Base-by-base conservation (phyloP, 2,797 vertebrate species). In the Spondyliosoma cantharus region DNA sequence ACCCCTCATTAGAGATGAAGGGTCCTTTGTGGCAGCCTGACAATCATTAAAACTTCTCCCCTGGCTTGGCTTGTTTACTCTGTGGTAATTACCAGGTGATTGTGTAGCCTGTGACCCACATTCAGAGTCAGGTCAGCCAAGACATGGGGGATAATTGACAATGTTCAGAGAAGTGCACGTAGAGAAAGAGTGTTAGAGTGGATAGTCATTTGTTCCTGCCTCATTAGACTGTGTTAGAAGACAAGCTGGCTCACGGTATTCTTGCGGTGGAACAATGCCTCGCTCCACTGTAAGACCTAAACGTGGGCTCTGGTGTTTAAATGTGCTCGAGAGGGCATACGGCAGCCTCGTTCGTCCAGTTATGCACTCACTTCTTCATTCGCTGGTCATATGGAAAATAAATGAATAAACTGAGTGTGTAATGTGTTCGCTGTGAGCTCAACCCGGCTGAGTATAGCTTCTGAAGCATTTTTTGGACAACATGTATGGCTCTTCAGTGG, bases 1-100 rank as follows among this genome's bases (percentile, higher is more conserved):
- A 92, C 92, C 91, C 83, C 94, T 95, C 94, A 95, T 95, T 95
- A 95, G 91, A 94, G 92, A 93, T 95, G 93, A 96, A 96, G 94
- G 90, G 91, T 89, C 89, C 92, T 92, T 95, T 95, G 95, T 96
- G 91, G 93, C 91, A 92, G 84, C 91, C 92, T 93, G 90, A 93
- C 92, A 92, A 92, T 96, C 95, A 95, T 95, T 95, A 95, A 94
- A 94, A 93, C 91, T 89, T 92, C 87, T 92, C 90, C 87, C 86
- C 90, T 93, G 86, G 87, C 81, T 86, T 91, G 92, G 91, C 89
- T 91, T 94, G 93, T 95, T 95, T 95, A 94, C 91, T 92, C 91
- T 91, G 84, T 94, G 90, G 93, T 95, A 92, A 95, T 94, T 94
- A 95, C 87, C 92, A 94, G 90, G 92, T 94, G 91, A 94, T 94